These are phyloP conservation scores for Cephus pulcher DNA, from an alignment of 2,888 invertebrate genomes.

Conservation along the genomic window DNA sequence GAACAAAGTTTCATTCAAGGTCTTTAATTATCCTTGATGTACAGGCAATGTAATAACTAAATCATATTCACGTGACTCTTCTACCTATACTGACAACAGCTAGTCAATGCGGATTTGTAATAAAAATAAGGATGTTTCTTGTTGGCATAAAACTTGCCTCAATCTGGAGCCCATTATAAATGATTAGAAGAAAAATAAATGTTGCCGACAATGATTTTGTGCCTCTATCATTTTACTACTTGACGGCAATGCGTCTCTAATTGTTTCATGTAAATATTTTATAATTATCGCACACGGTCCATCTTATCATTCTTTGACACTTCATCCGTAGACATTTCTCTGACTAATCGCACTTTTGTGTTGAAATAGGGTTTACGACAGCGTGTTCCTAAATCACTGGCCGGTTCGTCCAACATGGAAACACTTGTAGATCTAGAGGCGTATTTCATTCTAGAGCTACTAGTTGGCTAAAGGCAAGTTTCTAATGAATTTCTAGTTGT, in stretches of 20 bases:
- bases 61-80: neutral
- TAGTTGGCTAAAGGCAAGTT: neutral
- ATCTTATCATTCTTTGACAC: conserved; percentile 17
- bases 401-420: neutral
- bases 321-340: conserved; percentile 12
- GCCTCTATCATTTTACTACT: conserved; percentile 11
- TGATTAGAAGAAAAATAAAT: conserved; percentile 21
- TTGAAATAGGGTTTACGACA: neutral
- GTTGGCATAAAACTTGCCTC: conserved; percentile 57
- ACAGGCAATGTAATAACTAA: neutral
- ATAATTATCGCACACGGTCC: conserved; percentile 15
- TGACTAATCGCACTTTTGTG: conserved; percentile 19
- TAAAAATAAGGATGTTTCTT: conserved; percentile 3
- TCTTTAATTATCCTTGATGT: neutral
- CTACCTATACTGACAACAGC: neutral
- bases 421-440: neutral
- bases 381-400: neutral
- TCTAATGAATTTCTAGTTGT: neutral
- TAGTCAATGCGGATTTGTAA: neutral
- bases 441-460: neutral
- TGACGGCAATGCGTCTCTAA: conserved; percentile 15
- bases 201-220: neutral
- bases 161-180: conserved; percentile 69
- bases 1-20: neutral
- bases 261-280: conserved; percentile 9